Percentiles rank a stretch among this genome's conserved stretches.
These are phyloP conservation scores for Drosophila robusta DNA, from an alignment of 2,888 invertebrate species.

Conservation along the genomic window DNA sequence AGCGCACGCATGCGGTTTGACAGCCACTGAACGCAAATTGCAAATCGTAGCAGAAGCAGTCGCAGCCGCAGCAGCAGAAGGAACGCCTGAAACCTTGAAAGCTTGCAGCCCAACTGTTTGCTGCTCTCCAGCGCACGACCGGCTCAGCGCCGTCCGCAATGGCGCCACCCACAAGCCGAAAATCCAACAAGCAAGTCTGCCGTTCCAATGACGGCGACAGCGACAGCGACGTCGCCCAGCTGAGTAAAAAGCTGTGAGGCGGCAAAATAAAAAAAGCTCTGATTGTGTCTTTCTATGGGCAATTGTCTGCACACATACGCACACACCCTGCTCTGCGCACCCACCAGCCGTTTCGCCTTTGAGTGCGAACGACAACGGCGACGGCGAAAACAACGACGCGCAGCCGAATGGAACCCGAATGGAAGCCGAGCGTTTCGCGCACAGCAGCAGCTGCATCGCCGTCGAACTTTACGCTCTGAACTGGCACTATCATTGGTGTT, in stretches of 20 bases:
- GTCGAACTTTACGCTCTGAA: slow-evolving; percentile 36
- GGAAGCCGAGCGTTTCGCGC: slow-evolving; percentile 25
- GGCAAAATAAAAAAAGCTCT: slow-evolving; percentile 34
- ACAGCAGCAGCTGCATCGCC: slow-evolving; percentile 55
- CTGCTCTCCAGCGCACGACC: slow-evolving; percentile 40
- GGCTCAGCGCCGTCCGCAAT: slow-evolving; percentile 30
- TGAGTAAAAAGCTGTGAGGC: slow-evolving; percentile 47
- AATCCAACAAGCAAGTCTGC: slow-evolving; percentile 26
- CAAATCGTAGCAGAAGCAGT: slow-evolving; percentile 41
- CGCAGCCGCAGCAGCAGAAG: slow-evolving; percentile 21
- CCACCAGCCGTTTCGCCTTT: slow-evolving; percentile 4
- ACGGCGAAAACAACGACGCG: slow-evolving; percentile 2
- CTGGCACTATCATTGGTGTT: slow-evolving; percentile 84
- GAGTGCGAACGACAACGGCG: slow-evolving; percentile 4
- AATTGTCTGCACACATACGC: slow-evolving; percentile 12
- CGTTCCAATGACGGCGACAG: slow-evolving; percentile 44
- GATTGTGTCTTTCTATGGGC: slow-evolving; percentile 42
- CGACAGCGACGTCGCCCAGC: slow-evolving; percentile 44
- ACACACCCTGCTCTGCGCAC: not conserved
- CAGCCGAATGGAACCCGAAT: slow-evolving; percentile 22
- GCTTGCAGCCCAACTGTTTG: slow-evolving; percentile 46
- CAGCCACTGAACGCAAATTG: slow-evolving; percentile 39
- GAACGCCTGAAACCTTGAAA: slow-evolving; percentile 65
- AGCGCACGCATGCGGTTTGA: slow-evolving; percentile 38
- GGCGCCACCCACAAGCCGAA: slow-evolving; percentile 50